These are phyloP conservation scores for Bombyx mandarina DNA, from an alignment of 1,140 invertebrate genomes.

Conservation along the genomic window DNA sequence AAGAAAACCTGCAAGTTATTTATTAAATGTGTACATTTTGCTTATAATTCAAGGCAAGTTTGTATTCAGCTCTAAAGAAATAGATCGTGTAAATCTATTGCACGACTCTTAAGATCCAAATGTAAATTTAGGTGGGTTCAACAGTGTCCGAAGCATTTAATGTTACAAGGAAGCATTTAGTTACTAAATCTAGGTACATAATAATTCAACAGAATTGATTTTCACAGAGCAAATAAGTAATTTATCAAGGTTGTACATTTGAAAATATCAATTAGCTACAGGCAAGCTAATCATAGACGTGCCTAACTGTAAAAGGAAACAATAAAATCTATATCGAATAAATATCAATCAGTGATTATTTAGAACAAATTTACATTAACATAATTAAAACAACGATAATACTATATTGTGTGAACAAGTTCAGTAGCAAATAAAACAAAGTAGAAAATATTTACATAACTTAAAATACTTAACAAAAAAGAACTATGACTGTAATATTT, in stretches of 20 bases:
- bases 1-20: no score
- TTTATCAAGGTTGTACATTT: no score
- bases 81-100: not conserved
- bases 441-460: conserved; percentile 62
- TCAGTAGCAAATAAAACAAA: conserved; percentile 51
- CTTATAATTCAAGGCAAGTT: conserved; percentile 6
- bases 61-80: conserved; percentile 3
- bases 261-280: conserved; percentile 20
- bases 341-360: conserved; percentile 54
- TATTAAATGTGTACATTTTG: not conserved
- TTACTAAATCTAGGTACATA: conserved; percentile 34
- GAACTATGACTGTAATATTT: conserved; percentile 69
- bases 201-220: conserved; percentile 22
- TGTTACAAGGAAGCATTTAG: conserved; percentile 20
- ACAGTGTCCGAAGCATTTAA: conserved; percentile 35
- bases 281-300: conserved; percentile 11
- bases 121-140: conserved; percentile 30
- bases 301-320: conserved; percentile 48
- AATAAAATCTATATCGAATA: conserved; percentile 53
- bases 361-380: conserved; percentile 57
- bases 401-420: conserved; percentile 47
- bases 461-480: conserved; percentile 58
- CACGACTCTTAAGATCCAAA: not conserved
- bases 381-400: conserved; percentile 67
- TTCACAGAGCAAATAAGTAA: conserved; percentile 16